Evolutionary conservation across 2,888 invertebrate species (phyloP), one percentile per base, ranked within the genome.

Genomic region (Netelia virgata): DNA sequence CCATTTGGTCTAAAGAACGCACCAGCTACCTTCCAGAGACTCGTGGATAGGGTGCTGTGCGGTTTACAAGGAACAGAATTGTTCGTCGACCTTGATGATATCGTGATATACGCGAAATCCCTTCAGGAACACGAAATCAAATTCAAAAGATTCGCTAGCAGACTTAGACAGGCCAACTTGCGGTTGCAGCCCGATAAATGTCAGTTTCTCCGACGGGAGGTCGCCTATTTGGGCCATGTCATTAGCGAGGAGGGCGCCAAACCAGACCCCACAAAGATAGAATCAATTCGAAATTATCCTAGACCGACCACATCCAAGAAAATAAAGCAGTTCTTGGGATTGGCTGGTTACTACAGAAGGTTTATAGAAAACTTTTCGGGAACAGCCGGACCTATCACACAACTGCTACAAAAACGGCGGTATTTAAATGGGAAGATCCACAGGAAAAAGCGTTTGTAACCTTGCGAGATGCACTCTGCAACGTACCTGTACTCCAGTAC

Each of bases 11-110:
- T 78, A 0, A 66, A 73, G 41, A 73, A 80, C 18, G 73, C 80
- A 0, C 69, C 69, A 1, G 77, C 69, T 0, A 77, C 80, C 0
- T 73, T 80, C 2, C 55, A 80, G 10, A n/a, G 80, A 0, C 11
- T 73, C 9, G 64, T 64, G 73, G 73, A 72, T 9, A 9, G 59
- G 0, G 59, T 77, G 1, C 5, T 69, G 1, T 28, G 11, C 9
- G 80, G 74, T 0, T 11, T 75, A 1, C 82, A 82, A 36, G 76
- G 76, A 1, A 70, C 11, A 3, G 81, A 79, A n/a, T 20, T 73
- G 1, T 83, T 84, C 14, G 72, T 85, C 0, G 85, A 86, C 23
- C 59, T 86, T 6, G 86, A 85, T n/a, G 85, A 86, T 18, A 59
- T 86, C 0, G 74, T 86, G 0, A 41, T 86, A 1, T 86, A 80